Percentiles rank a stretch among this genome's conserved stretches.
Conservation (phyloP, 2,888 invertebrate species). For the Iselma pallidipennis region DNA sequence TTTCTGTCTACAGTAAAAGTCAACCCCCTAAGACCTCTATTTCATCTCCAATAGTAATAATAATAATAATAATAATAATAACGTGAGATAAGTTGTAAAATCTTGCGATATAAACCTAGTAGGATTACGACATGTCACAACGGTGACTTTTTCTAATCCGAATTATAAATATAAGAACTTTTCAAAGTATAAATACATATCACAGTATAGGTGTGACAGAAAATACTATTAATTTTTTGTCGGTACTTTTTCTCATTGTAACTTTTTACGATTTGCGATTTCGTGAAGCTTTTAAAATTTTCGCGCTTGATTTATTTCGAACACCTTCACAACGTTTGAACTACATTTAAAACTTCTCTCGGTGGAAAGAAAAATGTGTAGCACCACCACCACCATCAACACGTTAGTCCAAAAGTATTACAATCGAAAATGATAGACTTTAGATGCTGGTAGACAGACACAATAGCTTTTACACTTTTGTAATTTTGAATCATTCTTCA, state of each 20-base stretch:
- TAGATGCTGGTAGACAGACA: too few species aligned
- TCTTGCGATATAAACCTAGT: background rate
- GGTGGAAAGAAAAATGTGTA: background rate
- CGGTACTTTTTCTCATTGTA: constrained; percentile 13
- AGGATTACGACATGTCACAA: constrained; percentile 5
- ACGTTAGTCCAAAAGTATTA: background rate
- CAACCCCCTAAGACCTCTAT: background rate
- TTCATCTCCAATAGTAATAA: constrained; percentile 14
- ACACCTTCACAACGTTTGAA: constrained; percentile 2
- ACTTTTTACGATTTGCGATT: constrained; percentile 20
- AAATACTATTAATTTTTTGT: constrained; percentile 10
- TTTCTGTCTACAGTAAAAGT: background rate
- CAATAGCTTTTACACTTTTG: too few species aligned
- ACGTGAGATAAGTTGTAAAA: background rate
- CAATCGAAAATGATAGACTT: background rate
- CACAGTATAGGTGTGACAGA: background rate
- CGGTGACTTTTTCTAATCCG: constrained; percentile 4
- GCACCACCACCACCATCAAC: background rate
- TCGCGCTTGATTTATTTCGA: constrained; percentile 22
- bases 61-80: too few species aligned
- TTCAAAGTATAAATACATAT: too few species aligned
- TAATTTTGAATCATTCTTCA: too few species aligned
- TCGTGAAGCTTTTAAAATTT: constrained; percentile 20
- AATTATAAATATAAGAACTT: background rate
- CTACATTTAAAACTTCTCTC: background rate